Evolutionary conservation across 2,797 vertebrate species (phyloP).

Genomic region (Sciurus carolinensis): DNA sequence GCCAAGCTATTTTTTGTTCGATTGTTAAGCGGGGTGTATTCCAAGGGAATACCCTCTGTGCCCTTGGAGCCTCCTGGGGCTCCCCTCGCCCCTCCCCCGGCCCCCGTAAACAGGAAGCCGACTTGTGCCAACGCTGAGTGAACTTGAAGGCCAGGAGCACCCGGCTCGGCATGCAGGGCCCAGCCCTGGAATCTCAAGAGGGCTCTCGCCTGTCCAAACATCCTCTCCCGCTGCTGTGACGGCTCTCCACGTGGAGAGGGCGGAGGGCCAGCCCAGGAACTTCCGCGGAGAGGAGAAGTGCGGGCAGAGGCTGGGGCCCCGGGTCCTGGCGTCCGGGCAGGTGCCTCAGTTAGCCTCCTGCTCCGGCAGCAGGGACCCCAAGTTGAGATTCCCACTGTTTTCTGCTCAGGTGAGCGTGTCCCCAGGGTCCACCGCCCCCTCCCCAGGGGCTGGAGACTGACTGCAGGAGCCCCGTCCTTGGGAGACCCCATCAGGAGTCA

Average conservation of each 20-base stretch:
- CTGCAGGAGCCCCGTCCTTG: rapidly evolving
- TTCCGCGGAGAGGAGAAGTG: background rate
- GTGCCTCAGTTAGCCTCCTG: rapidly evolving
- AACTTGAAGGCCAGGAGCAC: background rate
- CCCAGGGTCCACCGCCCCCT: rapidly evolving
- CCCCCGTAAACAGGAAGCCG: conserved; percentile 61
- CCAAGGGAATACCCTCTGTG: background rate
- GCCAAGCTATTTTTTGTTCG: conserved; percentile 62
- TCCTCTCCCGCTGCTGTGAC: conserved; percentile 4
- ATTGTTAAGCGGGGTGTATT: conserved; percentile 36
- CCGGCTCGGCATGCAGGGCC: background rate
- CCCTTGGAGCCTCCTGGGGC: background rate
- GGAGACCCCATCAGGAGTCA: rapidly evolving
- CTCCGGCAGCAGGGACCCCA: background rate
- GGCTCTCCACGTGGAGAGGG: rapidly evolving
- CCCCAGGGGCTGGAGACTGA: background rate
- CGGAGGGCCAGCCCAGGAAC: background rate
- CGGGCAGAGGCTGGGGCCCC: rapidly evolving
- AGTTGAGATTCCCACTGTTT: rapidly evolving
- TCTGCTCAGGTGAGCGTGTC: background rate
- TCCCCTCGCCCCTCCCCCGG: rapidly evolving
- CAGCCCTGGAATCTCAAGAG: conserved; percentile 38
- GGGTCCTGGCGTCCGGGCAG: background rate
- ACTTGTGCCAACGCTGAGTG: background rate
- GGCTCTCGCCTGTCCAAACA: conserved; percentile 13